Evolutionary conservation across 1,140 invertebrate genomes (phyloP).

Genomic region (Cyclargus thomasi): DNA sequence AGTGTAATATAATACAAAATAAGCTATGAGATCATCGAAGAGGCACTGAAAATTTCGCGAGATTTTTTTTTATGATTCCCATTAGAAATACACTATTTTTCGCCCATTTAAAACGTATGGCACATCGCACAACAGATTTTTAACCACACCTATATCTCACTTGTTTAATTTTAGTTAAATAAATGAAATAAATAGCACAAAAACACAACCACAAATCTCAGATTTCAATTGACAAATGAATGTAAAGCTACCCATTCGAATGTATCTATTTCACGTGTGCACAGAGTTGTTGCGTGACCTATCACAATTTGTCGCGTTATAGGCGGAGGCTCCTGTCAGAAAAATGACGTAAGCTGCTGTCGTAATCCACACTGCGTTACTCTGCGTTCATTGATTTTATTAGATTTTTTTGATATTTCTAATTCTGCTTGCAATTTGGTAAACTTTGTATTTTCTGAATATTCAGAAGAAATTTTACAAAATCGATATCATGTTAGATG

Average conservation of each 20-base stretch:
- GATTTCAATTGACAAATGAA: constrained; percentile 9
- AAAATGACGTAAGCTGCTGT: constrained; percentile 21
- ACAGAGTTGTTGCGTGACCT: neutral
- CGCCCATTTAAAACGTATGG: neutral
- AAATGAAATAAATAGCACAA: constrained; percentile 11
- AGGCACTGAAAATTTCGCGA: neutral
- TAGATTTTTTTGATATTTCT: neutral
- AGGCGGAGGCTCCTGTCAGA: constrained; percentile 16
- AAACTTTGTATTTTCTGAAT: too few relatives aligned
- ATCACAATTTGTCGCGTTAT: constrained; percentile 14
- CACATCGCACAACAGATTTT: constrained; percentile 16
- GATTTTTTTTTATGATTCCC: neutral
- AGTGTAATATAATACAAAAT: constrained; percentile 3
- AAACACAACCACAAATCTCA: constrained; percentile 19
- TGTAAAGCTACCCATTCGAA: neutral
- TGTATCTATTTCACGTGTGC: neutral
- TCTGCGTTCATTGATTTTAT: constrained; percentile 19
- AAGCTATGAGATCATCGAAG: constrained; percentile 17
- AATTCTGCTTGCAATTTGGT: too few relatives aligned
- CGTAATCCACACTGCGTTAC: constrained; percentile 1
- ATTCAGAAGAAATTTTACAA: too few relatives aligned
- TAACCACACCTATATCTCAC: constrained; percentile 1
- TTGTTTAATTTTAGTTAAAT: constrained; percentile 3
- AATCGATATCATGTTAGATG: too few relatives aligned
- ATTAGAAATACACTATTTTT: neutral